phyloP scores from a whole-genome alignment of 1,140 invertebrate species.

The Aporrectodea caliginosa region DNA sequence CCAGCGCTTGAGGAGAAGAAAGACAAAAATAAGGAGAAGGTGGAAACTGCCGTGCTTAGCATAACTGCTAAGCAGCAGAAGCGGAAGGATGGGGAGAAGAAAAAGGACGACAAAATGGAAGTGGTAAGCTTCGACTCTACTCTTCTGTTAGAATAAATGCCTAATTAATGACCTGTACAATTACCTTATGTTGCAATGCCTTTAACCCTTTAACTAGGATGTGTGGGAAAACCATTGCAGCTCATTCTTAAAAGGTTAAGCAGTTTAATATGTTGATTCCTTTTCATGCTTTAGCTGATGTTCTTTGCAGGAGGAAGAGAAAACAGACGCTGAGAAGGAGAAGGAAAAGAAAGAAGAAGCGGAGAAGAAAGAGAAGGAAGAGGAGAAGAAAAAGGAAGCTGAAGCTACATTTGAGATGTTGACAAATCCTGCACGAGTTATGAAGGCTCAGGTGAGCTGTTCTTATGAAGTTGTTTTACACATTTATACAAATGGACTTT shows the following conservation, averaged over 20 bases:
- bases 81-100: constrained; percentile 62
- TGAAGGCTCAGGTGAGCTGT: constrained; percentile 73
- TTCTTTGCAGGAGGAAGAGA: constrained; percentile 36
- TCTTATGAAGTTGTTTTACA: neutral
- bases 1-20: constrained; percentile 96
- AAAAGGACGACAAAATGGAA: constrained; percentile 63
- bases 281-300: no score
- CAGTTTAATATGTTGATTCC: no score
- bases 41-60: constrained; percentile 93
- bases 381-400: constrained; percentile 67
- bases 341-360: constrained; percentile 43
- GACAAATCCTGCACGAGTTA: constrained; percentile 86
- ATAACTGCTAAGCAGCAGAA: constrained; percentile 76
- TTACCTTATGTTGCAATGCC: no score
- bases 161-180: no score
- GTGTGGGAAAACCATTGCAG: no score
- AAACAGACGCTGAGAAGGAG: constrained; percentile 41
- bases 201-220: no score
- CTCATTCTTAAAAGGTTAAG: no score
- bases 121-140: constrained; percentile 62
- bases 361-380: constrained; percentile 59
- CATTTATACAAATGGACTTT: neutral
- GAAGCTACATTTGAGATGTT: constrained; percentile 85
- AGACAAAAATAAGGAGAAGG: constrained; percentile 83
- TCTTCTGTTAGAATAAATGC: no score